Evolutionary conservation across 2,888 invertebrate species (phyloP).

Genomic region (Drosophila subquinaria): DNA sequence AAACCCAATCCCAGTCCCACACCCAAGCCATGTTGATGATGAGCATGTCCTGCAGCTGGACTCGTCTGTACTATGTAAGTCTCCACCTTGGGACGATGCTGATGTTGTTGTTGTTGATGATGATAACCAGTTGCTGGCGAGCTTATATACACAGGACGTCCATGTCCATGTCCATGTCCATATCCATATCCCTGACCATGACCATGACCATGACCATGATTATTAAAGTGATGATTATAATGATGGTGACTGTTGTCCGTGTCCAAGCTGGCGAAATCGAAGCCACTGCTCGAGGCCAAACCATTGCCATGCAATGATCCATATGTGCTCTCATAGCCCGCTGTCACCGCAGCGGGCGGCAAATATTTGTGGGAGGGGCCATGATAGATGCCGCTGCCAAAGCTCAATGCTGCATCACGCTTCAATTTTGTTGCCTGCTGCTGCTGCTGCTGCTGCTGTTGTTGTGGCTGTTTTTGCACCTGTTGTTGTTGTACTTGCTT

Average conservation of each 20-base stretch:
- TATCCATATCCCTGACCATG: conserved; percentile 27
- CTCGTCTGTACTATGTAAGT: conserved; percentile 72
- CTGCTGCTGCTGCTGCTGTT: conserved; percentile 15
- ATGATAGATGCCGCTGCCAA: conserved; percentile 67
- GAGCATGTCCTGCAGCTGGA: conserved; percentile 22
- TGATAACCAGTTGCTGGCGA: conserved; percentile 33
- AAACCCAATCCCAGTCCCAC: conserved; percentile 10
- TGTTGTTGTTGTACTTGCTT: conserved; percentile 14
- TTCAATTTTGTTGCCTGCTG: conserved; percentile 61
- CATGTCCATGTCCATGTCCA: conserved; percentile 5
- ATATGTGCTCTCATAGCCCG: conserved; percentile 42
- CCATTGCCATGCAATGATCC: conserved; percentile 49
- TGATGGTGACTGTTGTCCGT: conserved; percentile 27
- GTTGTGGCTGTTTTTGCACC: conserved; percentile 6
- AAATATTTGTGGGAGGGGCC: conserved; percentile 82
- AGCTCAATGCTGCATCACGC: conserved; percentile 73
- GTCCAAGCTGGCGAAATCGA: conserved; percentile 53
- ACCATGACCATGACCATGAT: conserved; percentile 51
- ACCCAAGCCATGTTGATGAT: conserved; percentile 8
- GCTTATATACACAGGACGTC: conserved; percentile 43
- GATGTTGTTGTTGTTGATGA: conserved; percentile 38
- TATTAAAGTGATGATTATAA: conserved; percentile 17
- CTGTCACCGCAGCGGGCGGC: conserved; percentile 67
- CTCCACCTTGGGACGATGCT: conserved; percentile 68
- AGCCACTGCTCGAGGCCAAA: conserved; percentile 48